Evolutionary conservation across 1,140 invertebrate genomes (phyloP).

Genomic region (Melanaphis sacchari): DNA sequence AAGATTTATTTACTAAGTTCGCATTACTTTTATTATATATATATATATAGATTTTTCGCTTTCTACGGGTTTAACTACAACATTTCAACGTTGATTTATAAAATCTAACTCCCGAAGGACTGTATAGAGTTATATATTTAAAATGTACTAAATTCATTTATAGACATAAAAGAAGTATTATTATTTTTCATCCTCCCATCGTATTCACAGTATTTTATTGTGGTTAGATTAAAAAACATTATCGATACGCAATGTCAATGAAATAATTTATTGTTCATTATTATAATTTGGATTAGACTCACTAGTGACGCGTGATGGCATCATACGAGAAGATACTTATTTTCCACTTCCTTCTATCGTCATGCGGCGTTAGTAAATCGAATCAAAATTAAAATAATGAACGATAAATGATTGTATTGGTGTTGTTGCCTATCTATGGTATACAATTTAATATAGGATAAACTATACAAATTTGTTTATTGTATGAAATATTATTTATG

Average conservation of each 20-base stretch:
- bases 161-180: background rate
- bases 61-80: conserved; percentile 5
- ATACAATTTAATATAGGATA: no score
- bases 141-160: conserved; percentile 1
- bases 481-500: background rate
- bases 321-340: no score
- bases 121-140: conserved; percentile 13
- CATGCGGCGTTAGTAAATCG: no score
- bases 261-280: no score
- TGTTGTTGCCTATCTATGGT: no score
- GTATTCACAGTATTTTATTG: background rate
- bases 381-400: no score
- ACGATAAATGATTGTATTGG: no score
- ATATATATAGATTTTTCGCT: background rate
- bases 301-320: no score
- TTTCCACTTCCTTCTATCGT: no score
- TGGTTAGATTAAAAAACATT: background rate
- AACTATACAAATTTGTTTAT: background rate
- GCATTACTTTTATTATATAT: conserved; percentile 29
- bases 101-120: conserved; percentile 27
- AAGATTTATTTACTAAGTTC: conserved; percentile 42
- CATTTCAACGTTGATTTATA: conserved; percentile 37
- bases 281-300: no score
- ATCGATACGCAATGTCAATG: no score
- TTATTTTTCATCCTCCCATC: background rate